Evolutionary conservation across 2,113 vertebrate genomes (phyloP), one percentile per base, ranked within the genome.

Genomic region (Melanerpes aurifrons): DNA sequence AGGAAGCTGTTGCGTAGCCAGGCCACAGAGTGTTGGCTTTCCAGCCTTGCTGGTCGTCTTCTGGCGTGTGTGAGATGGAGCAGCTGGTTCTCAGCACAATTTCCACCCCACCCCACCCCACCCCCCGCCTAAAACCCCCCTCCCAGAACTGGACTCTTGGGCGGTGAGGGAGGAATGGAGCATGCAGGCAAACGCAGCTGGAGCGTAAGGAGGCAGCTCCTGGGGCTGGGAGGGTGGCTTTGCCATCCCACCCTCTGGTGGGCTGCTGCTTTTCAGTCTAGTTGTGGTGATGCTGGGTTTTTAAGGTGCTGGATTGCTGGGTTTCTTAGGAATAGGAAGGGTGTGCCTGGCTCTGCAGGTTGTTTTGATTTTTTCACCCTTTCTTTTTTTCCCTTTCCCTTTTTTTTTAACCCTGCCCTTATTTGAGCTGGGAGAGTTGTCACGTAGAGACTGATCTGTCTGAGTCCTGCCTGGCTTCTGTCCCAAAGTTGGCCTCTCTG

Each of bases 31-130:
- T 1, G 15, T 56, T 56, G 71, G 75, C 89, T 91, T 35, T 20
- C 56, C 63, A 8, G 87, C 7, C 19, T 2, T 2, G 4, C 63
- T 6, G 9, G 24, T 9, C 3, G 25, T 25, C 82, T 86, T 4
- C 88, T n/a, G 76, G 90, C 14, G 59, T 71, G 94, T 53, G 74
- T 87, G 94, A 96, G 94, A 95, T 3, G 58, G 85, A 94, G 89
- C 96, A 96, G 95, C 96, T 96, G 96, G 72, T 85, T 40, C 69
- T 56, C 75, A 11, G 93, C 15, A 3, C 73, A 7, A 77, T 53
- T 45, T 45, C 43, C 43, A 24, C 22, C 12, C 12, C 50, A 10
- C 22, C 21, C 20, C 21, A 10, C 17, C 19, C 9, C 47, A 18
- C 9, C 50, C 50, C 50, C 50, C 10, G 8, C 21, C 21, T 50